These are phyloP conservation scores for Bombus affinis DNA, from an alignment of 1,140 invertebrate species.

Conservation along the genomic window DNA sequence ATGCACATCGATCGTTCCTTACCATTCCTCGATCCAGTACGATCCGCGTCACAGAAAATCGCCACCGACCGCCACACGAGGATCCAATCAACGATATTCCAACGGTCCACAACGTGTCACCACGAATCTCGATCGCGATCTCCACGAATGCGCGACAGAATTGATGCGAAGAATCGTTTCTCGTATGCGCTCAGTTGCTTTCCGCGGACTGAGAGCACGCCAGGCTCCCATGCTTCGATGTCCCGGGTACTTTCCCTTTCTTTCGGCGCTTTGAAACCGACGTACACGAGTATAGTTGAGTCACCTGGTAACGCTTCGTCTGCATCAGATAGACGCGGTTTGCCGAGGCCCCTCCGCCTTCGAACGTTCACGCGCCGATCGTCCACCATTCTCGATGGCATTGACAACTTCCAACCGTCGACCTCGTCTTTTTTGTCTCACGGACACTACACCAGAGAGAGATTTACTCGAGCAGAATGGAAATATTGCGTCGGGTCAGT, in stretches of 20 bases:
- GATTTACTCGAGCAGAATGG: slow-evolving; percentile 8
- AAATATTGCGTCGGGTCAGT: slow-evolving; percentile 32
- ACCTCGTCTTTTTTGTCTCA: background rate
- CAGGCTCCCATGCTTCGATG: slow-evolving; percentile 59
- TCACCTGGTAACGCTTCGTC: slow-evolving; percentile 54
- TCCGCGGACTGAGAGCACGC: slow-evolving; percentile 71
- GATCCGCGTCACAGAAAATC: background rate
- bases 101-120: background rate
- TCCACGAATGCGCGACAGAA: slow-evolving; percentile 41
- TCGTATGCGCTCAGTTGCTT: slow-evolving; percentile 65
- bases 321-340: slow-evolving; percentile 29
- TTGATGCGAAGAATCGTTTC: slow-evolving; percentile 49
- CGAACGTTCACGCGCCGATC: background rate
- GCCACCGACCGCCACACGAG: background rate
- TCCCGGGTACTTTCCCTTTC: slow-evolving; percentile 78
- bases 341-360: background rate
- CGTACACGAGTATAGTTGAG: slow-evolving; percentile 40
- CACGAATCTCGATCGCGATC: slow-evolving; percentile 5
- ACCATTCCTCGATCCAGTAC: slow-evolving; percentile 14
- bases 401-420: slow-evolving; percentile 39
- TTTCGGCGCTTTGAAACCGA: slow-evolving; percentile 66
- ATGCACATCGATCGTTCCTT: background rate
- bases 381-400: slow-evolving; percentile 44
- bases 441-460: background rate
- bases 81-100: background rate